Evolutionary conservation across 2,797 vertebrate species (phyloP).

Genomic region (Streptopelia turtur): DNA sequence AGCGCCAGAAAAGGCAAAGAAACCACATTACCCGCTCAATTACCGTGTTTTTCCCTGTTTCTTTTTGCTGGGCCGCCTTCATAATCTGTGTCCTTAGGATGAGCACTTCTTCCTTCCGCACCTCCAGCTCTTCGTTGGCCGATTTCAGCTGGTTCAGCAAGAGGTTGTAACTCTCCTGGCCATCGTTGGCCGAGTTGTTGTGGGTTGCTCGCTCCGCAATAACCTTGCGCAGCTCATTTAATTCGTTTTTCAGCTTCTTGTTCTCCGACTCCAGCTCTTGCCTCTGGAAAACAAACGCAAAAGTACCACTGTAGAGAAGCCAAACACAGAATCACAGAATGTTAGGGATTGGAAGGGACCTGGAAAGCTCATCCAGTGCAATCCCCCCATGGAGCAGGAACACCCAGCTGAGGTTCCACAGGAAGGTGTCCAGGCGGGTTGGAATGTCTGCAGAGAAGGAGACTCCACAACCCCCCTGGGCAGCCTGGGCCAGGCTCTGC

Average conservation of each 20-base stretch:
- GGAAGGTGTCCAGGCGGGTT: too few relatives aligned
- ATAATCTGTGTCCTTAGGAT: slow-evolving; percentile 91
- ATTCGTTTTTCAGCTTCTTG: slow-evolving; percentile 94
- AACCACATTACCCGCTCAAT: background rate
- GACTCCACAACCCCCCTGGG: too few relatives aligned
- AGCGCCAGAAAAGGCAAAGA: background rate
- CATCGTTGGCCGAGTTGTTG: slow-evolving; percentile 73
- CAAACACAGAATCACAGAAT: background rate
- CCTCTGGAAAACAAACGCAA: slow-evolving; percentile 79
- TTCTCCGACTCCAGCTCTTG: slow-evolving; percentile 95
- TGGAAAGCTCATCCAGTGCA: too few relatives aligned
- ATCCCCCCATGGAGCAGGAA: too few relatives aligned
- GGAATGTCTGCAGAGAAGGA: too few relatives aligned
- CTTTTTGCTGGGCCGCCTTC: slow-evolving; percentile 80
- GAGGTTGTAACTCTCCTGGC: slow-evolving; percentile 84
- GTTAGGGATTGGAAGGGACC: too few relatives aligned
- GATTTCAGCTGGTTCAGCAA: slow-evolving; percentile 89
- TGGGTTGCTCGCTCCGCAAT: slow-evolving; percentile 77
- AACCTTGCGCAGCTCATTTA: slow-evolving; percentile 89
- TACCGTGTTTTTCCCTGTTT: slow-evolving; percentile 68
- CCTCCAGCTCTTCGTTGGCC: slow-evolving; percentile 92
- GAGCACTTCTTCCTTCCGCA: slow-evolving; percentile 95
- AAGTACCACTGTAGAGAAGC: background rate
- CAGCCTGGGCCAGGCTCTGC: too few relatives aligned
- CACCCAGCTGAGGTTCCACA: too few relatives aligned